phyloP scores from a whole-genome alignment of 2,113 vertebrate genomes.

The Psittacus erithacus region DNA sequence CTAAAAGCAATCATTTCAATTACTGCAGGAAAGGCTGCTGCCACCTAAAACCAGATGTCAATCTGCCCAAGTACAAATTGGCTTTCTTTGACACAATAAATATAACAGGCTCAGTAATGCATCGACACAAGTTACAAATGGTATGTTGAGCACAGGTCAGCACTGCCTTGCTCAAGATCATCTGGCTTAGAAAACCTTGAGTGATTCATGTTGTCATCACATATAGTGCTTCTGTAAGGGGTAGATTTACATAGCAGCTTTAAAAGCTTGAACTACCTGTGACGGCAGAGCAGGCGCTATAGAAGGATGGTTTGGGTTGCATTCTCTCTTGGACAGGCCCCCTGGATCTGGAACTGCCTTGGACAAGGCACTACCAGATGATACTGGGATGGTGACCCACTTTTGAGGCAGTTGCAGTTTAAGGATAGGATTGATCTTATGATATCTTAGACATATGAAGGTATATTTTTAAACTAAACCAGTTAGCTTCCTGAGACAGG shows the following conservation, averaged over 20 bases:
- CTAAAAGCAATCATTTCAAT: slow-evolving; percentile 46
- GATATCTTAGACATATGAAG: background rate
- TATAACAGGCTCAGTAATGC: background rate
- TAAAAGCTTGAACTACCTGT: background rate
- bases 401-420: background rate
- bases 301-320: background rate
- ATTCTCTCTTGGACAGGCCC: background rate
- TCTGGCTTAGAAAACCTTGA: background rate
- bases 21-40: background rate
- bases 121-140: background rate
- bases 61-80: slow-evolving; percentile 22
- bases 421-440: background rate
- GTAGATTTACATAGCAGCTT: background rate
- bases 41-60: slow-evolving; percentile 1
- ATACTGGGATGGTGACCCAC: rapidly evolving
- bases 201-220: background rate
- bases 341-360: background rate
- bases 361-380: rapidly evolving
- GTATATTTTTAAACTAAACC: background rate
- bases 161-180: background rate
- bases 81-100: slow-evolving; percentile 7
- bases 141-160: background rate
- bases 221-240: rapidly evolving
- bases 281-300: rapidly evolving
- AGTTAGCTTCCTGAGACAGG: background rate